These are phyloP conservation scores for Sarcophaga variegata DNA, from an alignment of 2,888 invertebrate genomes.

Conservation along the genomic window DNA sequence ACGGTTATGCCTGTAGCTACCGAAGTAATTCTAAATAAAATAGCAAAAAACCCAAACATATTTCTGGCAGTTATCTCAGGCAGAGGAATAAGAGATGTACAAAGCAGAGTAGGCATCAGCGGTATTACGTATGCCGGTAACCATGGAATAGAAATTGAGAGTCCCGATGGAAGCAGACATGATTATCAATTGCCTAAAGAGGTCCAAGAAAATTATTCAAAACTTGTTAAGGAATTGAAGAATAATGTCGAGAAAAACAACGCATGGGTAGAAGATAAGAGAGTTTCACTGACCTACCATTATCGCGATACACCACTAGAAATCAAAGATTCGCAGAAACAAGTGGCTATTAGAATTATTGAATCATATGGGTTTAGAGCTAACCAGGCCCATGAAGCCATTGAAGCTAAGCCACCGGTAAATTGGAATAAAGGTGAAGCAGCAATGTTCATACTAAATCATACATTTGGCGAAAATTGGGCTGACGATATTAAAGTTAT, in stretches of 20 bases:
- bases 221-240: constrained; percentile 85
- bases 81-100: constrained; percentile 87
- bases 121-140: constrained; percentile 88
- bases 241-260: constrained; percentile 85
- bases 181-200: constrained; percentile 88
- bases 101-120: constrained; percentile 84
- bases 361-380: constrained; percentile 86
- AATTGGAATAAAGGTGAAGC: constrained; percentile 90
- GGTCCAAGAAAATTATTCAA: constrained; percentile 85
- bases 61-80: constrained; percentile 89
- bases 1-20: constrained; percentile 87
- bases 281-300: constrained; percentile 87
- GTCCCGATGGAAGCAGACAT: constrained; percentile 88
- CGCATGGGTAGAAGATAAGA: constrained; percentile 90
- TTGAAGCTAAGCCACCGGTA: constrained; percentile 90
- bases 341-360: constrained; percentile 85
- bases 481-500: constrained; percentile 87
- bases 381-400: constrained; percentile 87
- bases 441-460: constrained; percentile 87
- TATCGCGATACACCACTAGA: constrained; percentile 86
- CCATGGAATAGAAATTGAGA: constrained; percentile 89
- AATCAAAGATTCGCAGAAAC: constrained; percentile 83
- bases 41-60: constrained; percentile 86
- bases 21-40: constrained; percentile 85
- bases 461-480: constrained; percentile 89